These are phyloP conservation scores for Daubentonia madagascariensis DNA, from an alignment of 2,113 vertebrate species.

Conservation along the genomic window DNA sequence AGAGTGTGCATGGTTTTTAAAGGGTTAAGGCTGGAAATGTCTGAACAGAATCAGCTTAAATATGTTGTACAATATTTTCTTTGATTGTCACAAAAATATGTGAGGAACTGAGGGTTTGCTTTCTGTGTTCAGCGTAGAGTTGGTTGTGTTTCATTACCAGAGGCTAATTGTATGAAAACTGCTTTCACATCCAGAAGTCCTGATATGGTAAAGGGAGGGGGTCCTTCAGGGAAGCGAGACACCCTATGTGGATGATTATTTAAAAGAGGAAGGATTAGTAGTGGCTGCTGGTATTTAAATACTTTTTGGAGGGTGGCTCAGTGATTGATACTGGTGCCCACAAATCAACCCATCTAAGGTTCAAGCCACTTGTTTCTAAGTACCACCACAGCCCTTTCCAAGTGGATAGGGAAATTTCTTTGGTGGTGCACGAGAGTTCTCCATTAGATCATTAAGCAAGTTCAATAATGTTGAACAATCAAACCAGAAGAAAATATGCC, in stretches of 20 bases:
- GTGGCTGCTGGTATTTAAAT: slow-evolving; percentile 59
- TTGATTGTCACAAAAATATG: slow-evolving; percentile 85
- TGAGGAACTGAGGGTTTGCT: slow-evolving; percentile 76
- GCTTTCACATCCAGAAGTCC: slow-evolving; percentile 77
- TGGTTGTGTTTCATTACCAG: slow-evolving; percentile 81
- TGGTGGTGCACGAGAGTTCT: slow-evolving; percentile 70
- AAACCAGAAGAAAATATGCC: slow-evolving; percentile 54
- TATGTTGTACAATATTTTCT: slow-evolving; percentile 85
- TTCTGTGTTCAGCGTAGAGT: slow-evolving; percentile 72
- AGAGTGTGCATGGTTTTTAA: neutral
- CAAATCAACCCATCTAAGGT: slow-evolving; percentile 51
- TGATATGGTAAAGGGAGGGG: neutral
- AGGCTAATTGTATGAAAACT: slow-evolving; percentile 81
- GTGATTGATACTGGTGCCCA: slow-evolving; percentile 55
- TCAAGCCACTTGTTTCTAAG: slow-evolving; percentile 74
- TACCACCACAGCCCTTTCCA: slow-evolving; percentile 64
- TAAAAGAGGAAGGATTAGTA: slow-evolving; percentile 77
- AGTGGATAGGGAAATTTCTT: slow-evolving; percentile 81
- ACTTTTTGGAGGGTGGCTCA: slow-evolving; percentile 65
- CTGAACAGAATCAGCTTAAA: slow-evolving; percentile 84
- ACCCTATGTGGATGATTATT: slow-evolving; percentile 65
- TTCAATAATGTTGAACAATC: slow-evolving; percentile 83
- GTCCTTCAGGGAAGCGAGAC: slow-evolving; percentile 17
- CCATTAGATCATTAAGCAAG: slow-evolving; percentile 83
- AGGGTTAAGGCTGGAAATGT: slow-evolving; percentile 77